Conservation (phyloP, 2,888 invertebrate genomes). For the Notodonta ziczac region DNA sequence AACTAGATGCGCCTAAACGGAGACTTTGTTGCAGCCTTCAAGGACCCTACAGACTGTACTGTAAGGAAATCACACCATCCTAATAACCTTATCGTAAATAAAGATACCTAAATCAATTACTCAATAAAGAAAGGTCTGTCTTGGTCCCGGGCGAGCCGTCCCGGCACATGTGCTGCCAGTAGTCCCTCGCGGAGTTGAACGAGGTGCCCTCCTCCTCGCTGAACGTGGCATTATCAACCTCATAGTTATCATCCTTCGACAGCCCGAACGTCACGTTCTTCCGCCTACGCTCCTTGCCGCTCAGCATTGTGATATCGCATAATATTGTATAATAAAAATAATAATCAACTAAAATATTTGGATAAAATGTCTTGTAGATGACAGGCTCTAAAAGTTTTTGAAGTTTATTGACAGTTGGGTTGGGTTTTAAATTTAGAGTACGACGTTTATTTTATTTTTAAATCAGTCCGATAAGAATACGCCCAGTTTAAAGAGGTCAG, state of each 20-base stretch:
- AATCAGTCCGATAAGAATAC: neutral
- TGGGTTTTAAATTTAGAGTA: conserved; percentile 16
- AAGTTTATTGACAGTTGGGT: conserved; percentile 22
- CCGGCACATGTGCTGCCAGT: conserved; percentile 66
- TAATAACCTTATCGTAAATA: neutral
- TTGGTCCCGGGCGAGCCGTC: conserved; percentile 36
- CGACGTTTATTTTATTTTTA: conserved; percentile 1
- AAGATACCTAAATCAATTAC: conserved; percentile 25
- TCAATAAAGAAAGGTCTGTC: conserved; percentile 44
- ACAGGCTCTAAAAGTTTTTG: conserved; percentile 36
- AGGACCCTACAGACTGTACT: too few species aligned
- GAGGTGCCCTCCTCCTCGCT: conserved; percentile 61
- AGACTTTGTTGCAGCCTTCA: too few species aligned
- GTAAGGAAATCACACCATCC: too few species aligned
- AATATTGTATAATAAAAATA: conserved; percentile 37
- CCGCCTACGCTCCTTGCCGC: conserved; percentile 57
- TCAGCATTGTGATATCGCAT: conserved; percentile 49
- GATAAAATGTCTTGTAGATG: conserved; percentile 42
- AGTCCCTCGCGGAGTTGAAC: conserved; percentile 66
- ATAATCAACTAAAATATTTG: conserved; percentile 53
- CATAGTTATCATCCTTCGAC: conserved; percentile 67
- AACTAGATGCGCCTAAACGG: too few species aligned
- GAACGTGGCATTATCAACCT: conserved; percentile 45
- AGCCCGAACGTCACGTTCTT: conserved; percentile 71
- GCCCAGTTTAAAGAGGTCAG: too few species aligned